Conservation (phyloP, 2,113 vertebrate species). For the Ammodytes dubius region DNA sequence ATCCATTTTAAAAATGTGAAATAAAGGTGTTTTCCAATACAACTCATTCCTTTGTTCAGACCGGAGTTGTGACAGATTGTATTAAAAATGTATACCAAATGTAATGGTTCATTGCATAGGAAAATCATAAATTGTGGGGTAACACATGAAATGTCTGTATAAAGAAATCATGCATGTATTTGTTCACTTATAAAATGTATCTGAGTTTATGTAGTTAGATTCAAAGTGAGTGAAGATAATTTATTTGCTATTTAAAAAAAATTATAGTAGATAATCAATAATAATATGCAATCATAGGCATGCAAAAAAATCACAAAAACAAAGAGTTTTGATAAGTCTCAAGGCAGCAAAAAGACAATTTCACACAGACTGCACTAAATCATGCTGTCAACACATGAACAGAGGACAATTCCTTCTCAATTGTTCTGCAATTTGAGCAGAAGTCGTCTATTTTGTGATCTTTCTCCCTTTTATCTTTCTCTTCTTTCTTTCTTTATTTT, state of each 20-base stretch:
- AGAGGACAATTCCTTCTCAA: slow-evolving; percentile 24
- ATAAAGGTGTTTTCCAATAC: neutral
- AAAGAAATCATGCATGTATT: neutral
- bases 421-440: slow-evolving; percentile 42
- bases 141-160: neutral
- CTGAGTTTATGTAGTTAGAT: neutral
- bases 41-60: no score
- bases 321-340: slow-evolving; percentile 3
- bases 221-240: neutral
- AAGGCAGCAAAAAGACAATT: slow-evolving; percentile 48
- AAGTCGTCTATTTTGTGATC: slow-evolving; percentile 21
- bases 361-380: slow-evolving; percentile 62
- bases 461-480: neutral
- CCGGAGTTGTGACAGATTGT: neutral
- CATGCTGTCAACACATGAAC: slow-evolving; percentile 34
- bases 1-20: neutral
- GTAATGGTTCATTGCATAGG: neutral
- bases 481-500: neutral
- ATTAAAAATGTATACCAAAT: neutral
- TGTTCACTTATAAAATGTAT: neutral
- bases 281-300: neutral
- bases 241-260: neutral
- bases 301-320: slow-evolving; percentile 4
- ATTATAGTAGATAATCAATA: neutral
- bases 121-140: neutral